Evolutionary conservation across 2,888 invertebrate genomes (phyloP).

Genomic region (Coleophora flavipennella): DNA sequence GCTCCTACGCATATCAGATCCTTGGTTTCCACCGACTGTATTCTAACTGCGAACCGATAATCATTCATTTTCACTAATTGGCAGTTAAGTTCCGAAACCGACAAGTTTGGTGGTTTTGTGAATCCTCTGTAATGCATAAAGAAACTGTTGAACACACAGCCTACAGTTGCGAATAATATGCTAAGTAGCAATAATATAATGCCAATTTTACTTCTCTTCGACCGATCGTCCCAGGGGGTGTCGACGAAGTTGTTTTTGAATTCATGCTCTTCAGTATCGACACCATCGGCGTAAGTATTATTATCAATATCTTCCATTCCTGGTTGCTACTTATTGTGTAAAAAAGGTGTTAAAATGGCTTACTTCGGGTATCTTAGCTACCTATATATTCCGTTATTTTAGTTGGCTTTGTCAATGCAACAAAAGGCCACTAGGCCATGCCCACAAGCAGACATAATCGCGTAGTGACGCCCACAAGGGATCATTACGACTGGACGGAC

Average conservation of each 20-base stretch:
- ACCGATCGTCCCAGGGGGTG: conserved; percentile 55
- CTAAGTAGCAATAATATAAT: conserved; percentile 34
- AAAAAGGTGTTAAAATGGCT: too few species aligned
- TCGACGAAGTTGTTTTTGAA: conserved; percentile 45
- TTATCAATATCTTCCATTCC: too few species aligned
- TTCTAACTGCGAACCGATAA: conserved; percentile 42
- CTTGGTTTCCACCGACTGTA: conserved; percentile 38
- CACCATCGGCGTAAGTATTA: not conserved
- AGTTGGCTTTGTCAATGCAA: too few species aligned
- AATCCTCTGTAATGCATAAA: conserved; percentile 33
- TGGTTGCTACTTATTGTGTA: too few species aligned
- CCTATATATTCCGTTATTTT: too few species aligned
- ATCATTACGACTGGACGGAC: too few species aligned
- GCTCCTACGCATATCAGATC: conserved; percentile 53
- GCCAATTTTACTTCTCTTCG: conserved; percentile 41
- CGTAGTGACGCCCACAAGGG: too few species aligned
- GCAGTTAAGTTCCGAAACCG: conserved; percentile 25
- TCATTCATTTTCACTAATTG: conserved; percentile 39
- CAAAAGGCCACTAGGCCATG: too few species aligned
- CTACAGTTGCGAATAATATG: conserved; percentile 38
- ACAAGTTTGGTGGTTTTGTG: not conserved
- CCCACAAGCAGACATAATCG: too few species aligned
- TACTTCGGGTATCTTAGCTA: too few species aligned
- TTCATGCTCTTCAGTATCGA: conserved; percentile 19
- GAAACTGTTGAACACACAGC: conserved; percentile 38